These are phyloP conservation scores for Clunio marinus DNA, from an alignment of 2,888 invertebrate species.

Conservation along the genomic window DNA sequence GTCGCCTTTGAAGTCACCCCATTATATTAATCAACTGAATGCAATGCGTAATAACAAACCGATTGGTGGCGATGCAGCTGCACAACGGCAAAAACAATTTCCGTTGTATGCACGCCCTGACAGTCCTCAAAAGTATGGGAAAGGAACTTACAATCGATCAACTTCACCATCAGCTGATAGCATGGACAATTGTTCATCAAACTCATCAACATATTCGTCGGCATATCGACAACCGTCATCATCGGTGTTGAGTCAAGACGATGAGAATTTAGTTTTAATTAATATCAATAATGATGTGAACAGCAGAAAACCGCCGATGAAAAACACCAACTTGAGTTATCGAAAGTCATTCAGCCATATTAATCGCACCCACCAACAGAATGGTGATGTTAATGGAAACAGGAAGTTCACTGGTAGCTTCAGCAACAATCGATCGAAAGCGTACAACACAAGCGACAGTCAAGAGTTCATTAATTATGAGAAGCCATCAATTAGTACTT, in stretches of 20 bases:
- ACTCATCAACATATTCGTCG: conserved; percentile 33
- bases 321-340: conserved; percentile 39
- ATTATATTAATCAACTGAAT: conserved; percentile 37
- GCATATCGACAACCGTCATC: conserved; percentile 11
- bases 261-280: conserved; percentile 32
- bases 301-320: conserved; percentile 36
- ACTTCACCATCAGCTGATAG: conserved; percentile 41
- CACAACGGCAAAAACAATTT: conserved; percentile 20
- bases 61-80: conserved; percentile 3
- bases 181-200: conserved; percentile 37
- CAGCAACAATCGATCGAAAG: conserved; percentile 7
- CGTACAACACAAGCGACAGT: conserved; percentile 14
- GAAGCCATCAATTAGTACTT: conserved; percentile 33
- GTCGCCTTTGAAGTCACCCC: conserved; percentile 33
- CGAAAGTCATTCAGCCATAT: conserved; percentile 41
- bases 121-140: conserved; percentile 45
- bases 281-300: neutral
- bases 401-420: conserved; percentile 28
- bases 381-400: conserved; percentile 14
- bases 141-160: conserved; percentile 46
- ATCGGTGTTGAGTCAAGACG: conserved; percentile 12
- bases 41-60: conserved; percentile 30
- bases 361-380: conserved; percentile 39
- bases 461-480: conserved; percentile 35
- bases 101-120: conserved; percentile 46